Evolutionary conservation across 2,113 vertebrate species (phyloP), one percentile per base, ranked within the genome.

Genomic region (Ginglymostoma cirratum): DNA sequence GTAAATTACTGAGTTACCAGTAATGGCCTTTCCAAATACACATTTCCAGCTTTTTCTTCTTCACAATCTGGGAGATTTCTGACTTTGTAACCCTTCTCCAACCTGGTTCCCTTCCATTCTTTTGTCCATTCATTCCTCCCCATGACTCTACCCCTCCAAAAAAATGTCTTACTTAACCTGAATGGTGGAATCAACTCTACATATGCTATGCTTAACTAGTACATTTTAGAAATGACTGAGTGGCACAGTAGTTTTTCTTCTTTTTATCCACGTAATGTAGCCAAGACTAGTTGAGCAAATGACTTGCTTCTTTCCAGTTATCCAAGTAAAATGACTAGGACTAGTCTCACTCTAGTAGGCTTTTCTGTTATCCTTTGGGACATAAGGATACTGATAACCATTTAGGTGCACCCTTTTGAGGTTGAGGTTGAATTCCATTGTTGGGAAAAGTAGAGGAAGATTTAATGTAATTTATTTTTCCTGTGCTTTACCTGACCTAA

Each of bases 391-490:
- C 72, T 78, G 10, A 12, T 15, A 66, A 38, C 34, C 12, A 66
- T 66, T 92, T 92, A 14, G 89, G 34, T 66, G 55, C 0, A 21
- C 21, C n/a, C 4, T 21, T 66, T 5, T 92, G 89, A 38, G n/a
- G 17, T 65, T 65, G 55, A 66, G 30, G 61, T 92, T 92, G 34
- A 92, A 92, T 92, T 92, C 89, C 30, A 92, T 66, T 92, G 89
- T 92, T 66, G 55, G 87, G 61, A 66, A 66, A 66, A 66, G 5
- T 23, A 38, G 7, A 38, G 89, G 55, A 38, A 66, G 7, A 92
- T 93, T 38, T 93, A 66, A 23, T 93, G 89, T 66, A 34, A 48
- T 48, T 21, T 83, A 65, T 38, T 65, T 66, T 66, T 42, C 89
- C 34, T 66, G 21, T 38, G 34, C 89, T 93, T 93, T 93, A 55